phyloP scores from a whole-genome alignment of 2,113 vertebrate species.

The Melozone crissalis region DNA sequence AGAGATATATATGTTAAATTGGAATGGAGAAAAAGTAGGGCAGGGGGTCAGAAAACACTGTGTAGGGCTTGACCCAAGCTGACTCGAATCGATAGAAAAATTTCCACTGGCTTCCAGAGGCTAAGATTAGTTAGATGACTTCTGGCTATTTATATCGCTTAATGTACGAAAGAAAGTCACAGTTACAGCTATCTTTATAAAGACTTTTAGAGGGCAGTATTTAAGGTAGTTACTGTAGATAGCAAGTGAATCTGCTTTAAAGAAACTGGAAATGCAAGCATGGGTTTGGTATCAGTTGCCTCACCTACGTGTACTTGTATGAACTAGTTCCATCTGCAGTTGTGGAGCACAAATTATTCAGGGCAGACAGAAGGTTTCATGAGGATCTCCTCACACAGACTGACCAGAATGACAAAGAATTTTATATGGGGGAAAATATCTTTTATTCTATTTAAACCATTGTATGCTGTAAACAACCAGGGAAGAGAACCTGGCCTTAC shows the following conservation, averaged over 20 bases:
- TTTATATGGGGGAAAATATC: not conserved
- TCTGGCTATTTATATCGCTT: conserved; percentile 38
- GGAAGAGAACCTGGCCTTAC: not conserved
- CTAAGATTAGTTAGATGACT: conserved; percentile 27
- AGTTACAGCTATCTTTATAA: not conserved
- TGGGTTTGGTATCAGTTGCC: not conserved
- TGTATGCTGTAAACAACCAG: not conserved
- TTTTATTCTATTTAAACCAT: not conserved
- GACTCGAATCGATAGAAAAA: conserved; percentile 9
- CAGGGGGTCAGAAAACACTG: conserved; percentile 31
- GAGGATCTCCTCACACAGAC: not conserved
- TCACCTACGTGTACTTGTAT: not conserved
- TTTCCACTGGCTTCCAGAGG: conserved; percentile 44
- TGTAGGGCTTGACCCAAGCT: conserved; percentile 7
- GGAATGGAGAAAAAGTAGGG: conserved; percentile 16
- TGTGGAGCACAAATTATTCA: not conserved
- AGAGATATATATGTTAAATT: not conserved
- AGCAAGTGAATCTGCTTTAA: not conserved
- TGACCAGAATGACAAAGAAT: not conserved
- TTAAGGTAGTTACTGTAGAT: not conserved
- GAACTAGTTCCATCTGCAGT: not conserved
- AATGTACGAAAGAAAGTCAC: conserved; percentile 16
- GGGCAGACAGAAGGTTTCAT: not conserved
- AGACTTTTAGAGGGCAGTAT: not conserved
- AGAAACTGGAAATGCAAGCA: not conserved